A percentile compares a stretch with the other conserved stretches of the same genome.
These are phyloP conservation scores for Temnothorax unifasciatus DNA, from an alignment of 2,888 invertebrate genomes.

Conservation along the genomic window DNA sequence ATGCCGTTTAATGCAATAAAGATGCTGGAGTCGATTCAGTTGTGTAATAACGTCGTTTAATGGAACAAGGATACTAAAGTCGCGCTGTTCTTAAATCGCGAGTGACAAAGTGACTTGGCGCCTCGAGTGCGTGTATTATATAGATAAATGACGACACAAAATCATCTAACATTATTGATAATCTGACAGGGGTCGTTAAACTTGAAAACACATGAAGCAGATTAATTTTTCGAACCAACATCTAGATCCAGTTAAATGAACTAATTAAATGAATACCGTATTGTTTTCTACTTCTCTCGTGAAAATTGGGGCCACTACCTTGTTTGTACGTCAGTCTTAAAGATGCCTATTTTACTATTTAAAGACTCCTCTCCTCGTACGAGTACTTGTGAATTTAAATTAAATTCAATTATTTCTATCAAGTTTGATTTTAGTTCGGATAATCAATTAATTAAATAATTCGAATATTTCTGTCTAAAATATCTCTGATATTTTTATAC, in stretches of 20 bases:
- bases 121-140: background rate
- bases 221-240: background rate
- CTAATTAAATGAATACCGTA: background rate
- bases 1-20: constrained; percentile 50
- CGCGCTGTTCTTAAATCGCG: constrained; percentile 12
- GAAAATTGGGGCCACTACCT: background rate
- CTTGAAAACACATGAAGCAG: background rate
- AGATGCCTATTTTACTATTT: constrained; percentile 12
- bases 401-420: background rate
- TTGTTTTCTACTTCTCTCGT: background rate
- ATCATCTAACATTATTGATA: background rate
- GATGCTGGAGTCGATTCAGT: constrained; percentile 36
- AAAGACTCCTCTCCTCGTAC: background rate
- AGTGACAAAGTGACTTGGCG: constrained; percentile 29
- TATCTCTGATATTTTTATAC: background rate
- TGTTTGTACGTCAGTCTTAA: background rate
- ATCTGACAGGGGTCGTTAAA: background rate
- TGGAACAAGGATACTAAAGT: constrained; percentile 47
- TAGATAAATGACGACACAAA: background rate
- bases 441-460: constrained; percentile 7
- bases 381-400: background rate
- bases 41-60: constrained; percentile 47
- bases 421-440: background rate
- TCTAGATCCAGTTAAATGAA: background rate
- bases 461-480: background rate